Percentiles rank a stretch among this genome's conserved stretches.
These are phyloP conservation scores for Danionella dracula DNA, from an alignment of 2,797 vertebrate species.

Conservation along the genomic window DNA sequence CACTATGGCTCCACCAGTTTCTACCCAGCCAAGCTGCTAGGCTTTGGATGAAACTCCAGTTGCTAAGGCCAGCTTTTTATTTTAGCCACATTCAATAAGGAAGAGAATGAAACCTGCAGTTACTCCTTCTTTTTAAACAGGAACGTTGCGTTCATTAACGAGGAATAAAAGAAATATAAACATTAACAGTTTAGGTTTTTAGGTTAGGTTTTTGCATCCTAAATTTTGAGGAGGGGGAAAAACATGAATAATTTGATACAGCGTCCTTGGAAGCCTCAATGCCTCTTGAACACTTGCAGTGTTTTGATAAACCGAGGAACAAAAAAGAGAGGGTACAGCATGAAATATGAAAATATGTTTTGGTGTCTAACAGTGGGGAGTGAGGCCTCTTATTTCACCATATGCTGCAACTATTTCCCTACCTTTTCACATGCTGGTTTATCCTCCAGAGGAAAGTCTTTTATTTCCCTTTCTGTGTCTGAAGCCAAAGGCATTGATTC, in stretches of 20 bases:
- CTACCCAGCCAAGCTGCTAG: constrained; percentile 44
- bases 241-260: no score
- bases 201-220: no score
- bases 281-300: no score
- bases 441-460: constrained; percentile 23
- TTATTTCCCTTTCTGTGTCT: constrained; percentile 10
- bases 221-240: no score
- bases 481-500: constrained; percentile 27
- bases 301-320: neutral
- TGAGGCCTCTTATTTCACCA: neutral
- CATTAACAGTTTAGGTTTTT: neutral
- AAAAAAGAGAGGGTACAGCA: neutral
- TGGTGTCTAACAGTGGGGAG: neutral
- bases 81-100: constrained; percentile 33
- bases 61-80: constrained; percentile 47
- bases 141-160: constrained; percentile 5
- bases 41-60: constrained; percentile 50
- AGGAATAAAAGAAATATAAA: neutral
- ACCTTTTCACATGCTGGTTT: constrained; percentile 7
- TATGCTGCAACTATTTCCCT: constrained; percentile 18
- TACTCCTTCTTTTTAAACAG: constrained; percentile 14
- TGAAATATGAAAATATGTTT: neutral
- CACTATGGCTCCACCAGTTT: constrained; percentile 38
- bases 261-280: no score
- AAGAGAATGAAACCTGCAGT: constrained; percentile 31